Base-by-base conservation (phyloP, 2,888 invertebrate species). In the Blastobasis adustella region DNA sequence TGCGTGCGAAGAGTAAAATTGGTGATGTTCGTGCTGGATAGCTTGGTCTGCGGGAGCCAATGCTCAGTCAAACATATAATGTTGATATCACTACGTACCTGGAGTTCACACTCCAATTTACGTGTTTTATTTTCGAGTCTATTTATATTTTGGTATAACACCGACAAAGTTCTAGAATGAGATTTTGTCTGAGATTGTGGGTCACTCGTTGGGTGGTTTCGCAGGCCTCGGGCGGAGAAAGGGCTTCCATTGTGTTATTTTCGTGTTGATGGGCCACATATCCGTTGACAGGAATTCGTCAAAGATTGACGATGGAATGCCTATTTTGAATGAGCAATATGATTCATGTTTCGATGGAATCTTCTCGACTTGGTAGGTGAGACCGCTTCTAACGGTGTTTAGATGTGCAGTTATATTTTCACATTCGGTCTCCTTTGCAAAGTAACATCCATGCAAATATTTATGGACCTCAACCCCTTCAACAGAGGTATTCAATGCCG, bases 21-120 rank as follows among this genome's bases (percentile, higher is more conserved):
- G 4, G 47, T 9, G 6, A 51, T 41, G 10, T 48, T 48, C 1
- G 38, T 45, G 10, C n/a, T 1, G 6, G 10, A 3, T 10, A 51
- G 38, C 45, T 51, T 45, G 5, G 23, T 37, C 5, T 36, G 5
- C 37, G 23, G 36, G 5, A 51, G 45, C 45, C 48, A 51, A 5
- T 45, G 48, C 37, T 51, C 51, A 2, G 45, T 48, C 0, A 51
- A 37, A 9, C 51, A 51, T 6, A 51, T 5, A 0, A 51, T 23
- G 9, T 51, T 37, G 9, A 48, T 37, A 8, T 45, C 5, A 8
- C 37, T 6, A 6, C 23, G 9, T 10, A 50, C 37, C 37, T 50
- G 50, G 6, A 50, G 50, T 42, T 51, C 51, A 48, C 37, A 44
- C 42, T 51, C 48, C n/a, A 51, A 8, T 37, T 37, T 51, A 10